Evolutionary conservation across 2,113 vertebrate genomes (phyloP), one percentile per base, ranked within the genome.

Genomic region (Stegastes partitus): DNA sequence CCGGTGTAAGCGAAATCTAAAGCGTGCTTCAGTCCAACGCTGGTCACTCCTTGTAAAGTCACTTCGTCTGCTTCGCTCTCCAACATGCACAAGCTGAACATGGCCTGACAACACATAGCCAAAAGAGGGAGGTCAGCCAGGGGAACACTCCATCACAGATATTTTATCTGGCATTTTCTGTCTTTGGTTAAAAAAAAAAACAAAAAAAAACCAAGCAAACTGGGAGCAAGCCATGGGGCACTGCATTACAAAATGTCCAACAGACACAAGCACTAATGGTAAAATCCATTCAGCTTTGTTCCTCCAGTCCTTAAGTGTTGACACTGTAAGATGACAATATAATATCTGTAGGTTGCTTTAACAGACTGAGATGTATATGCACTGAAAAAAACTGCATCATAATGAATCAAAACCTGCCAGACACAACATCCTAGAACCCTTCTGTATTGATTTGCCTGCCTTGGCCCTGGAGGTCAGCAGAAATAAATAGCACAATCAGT

Each of bases 11-110:
- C 98, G 12, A 99, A 99, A 85, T 99, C 97, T 91, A 99, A 93
- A 47, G 97, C 97, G 59, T 98, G 96, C 91, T 98, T 98, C 86
- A 99, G 94, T 84, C 97, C 97, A 0, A 98, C 94, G 79, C 96
- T 95, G 83, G 98, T 98, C 89, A 99, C 97, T 39, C 98, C 98
- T 28, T 96, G 97, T 53, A 99, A 95, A 71, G 96, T 97, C 78
- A 99, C 96, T 81, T 99, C 97, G 49, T 99, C 97, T 2, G 97
- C 97, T 87, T 96, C 97, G n/a, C 98, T 99, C 92, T 99, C 98
- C 94, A 99, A 95, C 98, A 99, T 99, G 77, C 97, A 98, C 68
- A 99, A 94, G 89, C 98, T 99, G 94, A 99, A 99, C 98, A 99
- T 99, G 75, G 98, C 98, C 98, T 99, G 86, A 15, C 45, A 69